Evolutionary conservation across 2,113 vertebrate genomes (phyloP), one percentile per base, ranked within the genome.

Genomic region (Alouatta palliata): DNA sequence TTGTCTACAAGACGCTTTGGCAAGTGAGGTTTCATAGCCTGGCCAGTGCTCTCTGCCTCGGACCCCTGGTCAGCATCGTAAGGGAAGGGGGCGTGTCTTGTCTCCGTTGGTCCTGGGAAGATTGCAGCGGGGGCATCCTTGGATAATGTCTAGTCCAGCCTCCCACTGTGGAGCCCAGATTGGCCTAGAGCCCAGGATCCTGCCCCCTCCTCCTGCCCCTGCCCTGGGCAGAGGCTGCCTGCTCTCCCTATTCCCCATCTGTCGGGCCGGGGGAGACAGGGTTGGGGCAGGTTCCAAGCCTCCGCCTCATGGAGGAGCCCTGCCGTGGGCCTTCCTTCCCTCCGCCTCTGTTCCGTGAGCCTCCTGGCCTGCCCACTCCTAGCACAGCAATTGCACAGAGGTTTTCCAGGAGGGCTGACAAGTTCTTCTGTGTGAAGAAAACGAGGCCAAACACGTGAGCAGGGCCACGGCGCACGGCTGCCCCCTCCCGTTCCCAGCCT

Each of bases 401-500:
- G 21, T 43, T 85, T 77, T 81, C 80, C 73, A 43, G 61, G 93
- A 89, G 90, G 54, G 93, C 97, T 97, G 96, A 97, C n/a, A 3
- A 91, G 91, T 95, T 92, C 25, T 91, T 87, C 83, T 90, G 25
- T 89, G 70, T 40, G 68, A 94, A 64, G 85, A 73, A 96, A 93
- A 96, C 73, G 94, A 91, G 90, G 85, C 64, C 58, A 37, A 70
- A 77, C 11, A 56, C 0, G 2, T 43, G 77, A 66, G 61, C 45
- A 40, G 2, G n/a, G 61, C 90, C 49, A 11, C 17, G 0, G 4
- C 35, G 30, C 58, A 37, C 81, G 96, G 86, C 8, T 0, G 2
- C 35, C 19, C 16, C 83, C 54, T 82, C 11, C 61, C 6, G 1
- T 35, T 45, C 84, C 20, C 58, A 84, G 70, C 30, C 5, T 56